Evolutionary conservation across 2,797 vertebrate genomes (phyloP), one percentile per base, ranked within the genome.

Genomic region (Gymnodraco acuticeps): DNA sequence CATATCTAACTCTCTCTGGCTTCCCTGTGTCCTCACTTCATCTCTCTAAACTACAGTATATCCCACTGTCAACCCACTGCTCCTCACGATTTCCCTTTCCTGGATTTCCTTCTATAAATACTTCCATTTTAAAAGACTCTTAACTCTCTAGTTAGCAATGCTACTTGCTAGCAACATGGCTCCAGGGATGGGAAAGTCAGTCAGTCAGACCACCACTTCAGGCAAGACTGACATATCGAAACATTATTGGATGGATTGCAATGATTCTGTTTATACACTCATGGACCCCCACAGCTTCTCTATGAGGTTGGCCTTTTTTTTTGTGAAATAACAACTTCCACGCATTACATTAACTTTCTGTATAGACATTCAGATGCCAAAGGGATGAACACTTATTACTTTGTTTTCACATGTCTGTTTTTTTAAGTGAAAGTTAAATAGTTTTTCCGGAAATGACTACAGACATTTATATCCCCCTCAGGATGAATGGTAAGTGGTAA

Each of bases 11-110:
- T 70, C 56, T 74, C 65, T 53, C 60, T 51, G 54, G 38, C 52
- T 77, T 59, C 27, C 46, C 73, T 38, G 52, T 51, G 64, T 64
- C 66, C 73, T 50, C 59, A 50, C 66, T 48, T 5, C 17, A 45
- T 73, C 45, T 71, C 51, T 65, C 17, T 62, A 79, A 78, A 66
- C 48, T 72, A 27, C 27, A 27, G 4, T 27, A 58, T 33, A 68
- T 82, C 58, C 62, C 27, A 1, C 61, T 46, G 74, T 66, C 55
- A 70, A 8, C 0, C 55, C 55, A 63, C 45, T n/a, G 64, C 60
- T 54, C 46, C 43, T 72, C 69, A 62, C 38, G 66, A 64, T 69
- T 62, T 41, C 54, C 43, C 7, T 51, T 63, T 12, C 27, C 20
- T 45, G 16, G 47, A 47, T 50, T 84, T 62, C 16, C 55, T 61